Conservation (phyloP, 2,888 invertebrate species). For the Dimorphilus gyrociliatus region DNA sequence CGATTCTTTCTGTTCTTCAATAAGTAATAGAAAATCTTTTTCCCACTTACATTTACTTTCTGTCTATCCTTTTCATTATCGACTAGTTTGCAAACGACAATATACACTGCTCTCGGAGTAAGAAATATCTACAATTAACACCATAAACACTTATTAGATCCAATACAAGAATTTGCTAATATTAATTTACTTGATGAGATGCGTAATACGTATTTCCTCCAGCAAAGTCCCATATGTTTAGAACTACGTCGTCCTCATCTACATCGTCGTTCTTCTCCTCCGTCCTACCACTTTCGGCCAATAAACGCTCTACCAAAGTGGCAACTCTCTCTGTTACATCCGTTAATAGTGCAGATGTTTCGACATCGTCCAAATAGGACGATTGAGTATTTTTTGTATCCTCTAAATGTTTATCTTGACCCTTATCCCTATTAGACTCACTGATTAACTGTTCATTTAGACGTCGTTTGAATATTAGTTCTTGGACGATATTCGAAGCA, state of each 20-base stretch:
- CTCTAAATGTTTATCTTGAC: no score
- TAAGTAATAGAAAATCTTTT: background rate
- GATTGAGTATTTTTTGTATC: no score
- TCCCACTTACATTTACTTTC: background rate
- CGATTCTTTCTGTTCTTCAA: background rate
- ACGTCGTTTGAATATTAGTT: constrained; percentile 17
- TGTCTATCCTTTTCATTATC: constrained; percentile 18
- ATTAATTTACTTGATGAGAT: constrained; percentile 22
- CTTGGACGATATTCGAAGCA: constrained; percentile 31
- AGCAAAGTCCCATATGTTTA: constrained; percentile 35
- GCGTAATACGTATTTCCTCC: constrained; percentile 30
- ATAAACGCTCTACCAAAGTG: constrained; percentile 25
- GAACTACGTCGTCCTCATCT: constrained; percentile 2
- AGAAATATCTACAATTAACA: constrained; percentile 29
- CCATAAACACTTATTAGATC: background rate
- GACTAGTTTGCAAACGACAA: constrained; percentile 35
- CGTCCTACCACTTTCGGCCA: constrained; percentile 13
- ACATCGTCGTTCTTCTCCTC: constrained; percentile 4
- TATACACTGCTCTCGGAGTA: constrained; percentile 33
- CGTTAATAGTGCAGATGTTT: constrained; percentile 11
- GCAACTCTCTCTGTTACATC: constrained; percentile 27
- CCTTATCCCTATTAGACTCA: background rate
- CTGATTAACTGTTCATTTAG: constrained; percentile 1
- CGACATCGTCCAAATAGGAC: constrained; percentile 4
- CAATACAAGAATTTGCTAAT: background rate